These are phyloP conservation scores for Antennarius maculatus DNA, from an alignment of 2,797 vertebrate species.

Conservation along the genomic window DNA sequence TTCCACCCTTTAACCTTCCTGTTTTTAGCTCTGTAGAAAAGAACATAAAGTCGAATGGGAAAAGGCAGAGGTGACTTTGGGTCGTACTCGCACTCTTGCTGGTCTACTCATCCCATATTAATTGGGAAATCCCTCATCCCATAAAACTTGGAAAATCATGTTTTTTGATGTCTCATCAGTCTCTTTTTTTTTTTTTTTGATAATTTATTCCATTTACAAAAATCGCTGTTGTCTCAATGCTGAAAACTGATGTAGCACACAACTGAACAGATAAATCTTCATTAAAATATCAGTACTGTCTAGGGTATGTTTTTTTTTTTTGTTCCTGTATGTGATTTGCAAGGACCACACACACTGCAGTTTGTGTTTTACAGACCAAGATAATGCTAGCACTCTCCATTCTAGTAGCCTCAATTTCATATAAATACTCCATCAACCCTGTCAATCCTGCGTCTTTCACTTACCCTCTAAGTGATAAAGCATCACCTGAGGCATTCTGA, in stretches of 20 bases:
- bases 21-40: conserved; percentile 33
- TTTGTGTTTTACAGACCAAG: neutral
- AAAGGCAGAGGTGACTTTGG: conserved; percentile 33
- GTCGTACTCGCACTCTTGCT: conserved; percentile 46
- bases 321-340: neutral
- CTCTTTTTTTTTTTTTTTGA: conserved; percentile 57
- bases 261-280: conserved; percentile 22
- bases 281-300: conserved; percentile 22
- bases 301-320: conserved; percentile 8
- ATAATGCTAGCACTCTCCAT: conserved; percentile 7
- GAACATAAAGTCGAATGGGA: conserved; percentile 15
- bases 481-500: conserved; percentile 23
- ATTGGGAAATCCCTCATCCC: too few species aligned
- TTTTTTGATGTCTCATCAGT: conserved; percentile 41
- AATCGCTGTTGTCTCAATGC: conserved; percentile 53
- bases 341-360: conserved; percentile 5
- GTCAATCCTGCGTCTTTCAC: conserved; percentile 18
- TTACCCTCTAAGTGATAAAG: conserved; percentile 46
- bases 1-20: conserved; percentile 63
- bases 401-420: conserved; percentile 1
- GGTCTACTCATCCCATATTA: conserved; percentile 38
- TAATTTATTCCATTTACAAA: conserved; percentile 57
- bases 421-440: conserved; percentile 17
- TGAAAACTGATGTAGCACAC: conserved; percentile 25
- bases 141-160: conserved; percentile 61